phyloP scores from a whole-genome alignment of 2,113 vertebrate genomes.

The Vicugna pacos region DNA sequence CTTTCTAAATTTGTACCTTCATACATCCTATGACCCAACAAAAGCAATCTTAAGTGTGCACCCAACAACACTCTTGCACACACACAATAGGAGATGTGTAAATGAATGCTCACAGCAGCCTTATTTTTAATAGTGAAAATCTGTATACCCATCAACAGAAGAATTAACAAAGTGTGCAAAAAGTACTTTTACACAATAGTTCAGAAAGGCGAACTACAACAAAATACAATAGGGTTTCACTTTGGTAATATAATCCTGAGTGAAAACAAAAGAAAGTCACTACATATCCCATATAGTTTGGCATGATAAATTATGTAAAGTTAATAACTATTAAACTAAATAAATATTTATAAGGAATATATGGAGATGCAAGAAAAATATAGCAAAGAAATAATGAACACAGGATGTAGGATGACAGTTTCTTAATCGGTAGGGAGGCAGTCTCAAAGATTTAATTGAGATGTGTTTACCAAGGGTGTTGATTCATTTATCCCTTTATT shows the following conservation, averaged over 20 bases:
- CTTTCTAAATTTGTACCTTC: not conserved
- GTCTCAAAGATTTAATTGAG: not conserved
- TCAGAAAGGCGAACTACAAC: not conserved
- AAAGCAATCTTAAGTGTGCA: not conserved
- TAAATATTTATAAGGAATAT: not conserved
- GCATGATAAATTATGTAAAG: not conserved
- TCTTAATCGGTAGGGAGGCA: not conserved
- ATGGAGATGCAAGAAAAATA: not conserved
- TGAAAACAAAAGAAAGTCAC: not conserved
- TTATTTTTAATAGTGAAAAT: not conserved
- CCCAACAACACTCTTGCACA: not conserved
- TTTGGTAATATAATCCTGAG: not conserved
- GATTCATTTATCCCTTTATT: not conserved
- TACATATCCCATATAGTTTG: not conserved
- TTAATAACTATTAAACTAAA: not conserved
- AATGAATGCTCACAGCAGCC: not conserved
- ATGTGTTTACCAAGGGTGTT: not conserved
- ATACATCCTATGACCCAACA: not conserved
- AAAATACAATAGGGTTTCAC: not conserved
- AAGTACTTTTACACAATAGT: not conserved
- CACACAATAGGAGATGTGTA: fast-evolving
- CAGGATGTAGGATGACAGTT: not conserved
- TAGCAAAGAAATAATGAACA: not conserved
- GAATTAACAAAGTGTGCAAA: not conserved
- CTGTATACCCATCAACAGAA: no score